These are phyloP conservation scores for human DNA, from an alignment of 2,113 vertebrate species.

Conservation along the genomic window GRCh38 chr12:69532001-69532500, in stretches of 20 bases:
- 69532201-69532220: slow-evolving; percentile 5
- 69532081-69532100: slow-evolving; percentile 21
- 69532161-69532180: slow-evolving; percentile 24
- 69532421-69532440: not conserved
- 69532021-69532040: slow-evolving; percentile 68
- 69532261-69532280: not conserved
- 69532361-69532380: not conserved
- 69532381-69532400: not conserved
- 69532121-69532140: not conserved
- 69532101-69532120: not conserved
- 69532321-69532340: not conserved
- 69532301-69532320: not conserved
- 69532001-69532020: slow-evolving; percentile 72
- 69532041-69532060: slow-evolving; percentile 75
- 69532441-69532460: not conserved
- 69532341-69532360: not conserved
- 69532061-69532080: slow-evolving; percentile 33
- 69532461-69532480: not conserved
- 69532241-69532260: not conserved
- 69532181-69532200: slow-evolving; percentile 3
- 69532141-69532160: not conserved
- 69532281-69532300: slow-evolving; percentile 20
- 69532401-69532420: not conserved
- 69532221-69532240: not conserved
- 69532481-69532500: not conserved